Percentiles rank a stretch among this genome's conserved stretches.
phyloP scores from a whole-genome alignment of 2,888 invertebrate genomes.

The Pachymerium ferrugineum region DNA sequence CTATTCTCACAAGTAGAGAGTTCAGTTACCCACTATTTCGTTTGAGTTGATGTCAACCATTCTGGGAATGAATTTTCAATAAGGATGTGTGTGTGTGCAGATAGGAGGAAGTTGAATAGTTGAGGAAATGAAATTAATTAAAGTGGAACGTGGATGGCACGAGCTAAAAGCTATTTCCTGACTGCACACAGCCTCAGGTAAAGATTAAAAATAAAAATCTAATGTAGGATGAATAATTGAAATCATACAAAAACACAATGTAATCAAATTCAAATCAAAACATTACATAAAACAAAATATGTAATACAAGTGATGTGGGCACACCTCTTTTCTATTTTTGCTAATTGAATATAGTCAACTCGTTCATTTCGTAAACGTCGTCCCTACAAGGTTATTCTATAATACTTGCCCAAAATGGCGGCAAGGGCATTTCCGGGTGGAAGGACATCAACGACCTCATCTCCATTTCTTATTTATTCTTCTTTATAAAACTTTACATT shows the following conservation, averaged over 20 bases:
- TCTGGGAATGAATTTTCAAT: constrained; percentile 15
- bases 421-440: constrained; percentile 4
- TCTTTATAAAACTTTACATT: not conserved
- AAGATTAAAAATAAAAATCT: not conserved
- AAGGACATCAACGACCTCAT: constrained; percentile 19
- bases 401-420: constrained; percentile 19
- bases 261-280: not conserved
- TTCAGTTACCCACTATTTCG: not conserved
- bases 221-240: constrained; percentile 1
- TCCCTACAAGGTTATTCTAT: not conserved
- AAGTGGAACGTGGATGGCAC: constrained; percentile 27
- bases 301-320: not conserved
- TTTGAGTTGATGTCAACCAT: not conserved
- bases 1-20: not conserved
- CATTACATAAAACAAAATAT: not conserved
- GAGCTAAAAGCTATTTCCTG: constrained; percentile 11
- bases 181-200: not conserved
- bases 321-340: too few relatives aligned
- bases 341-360: not conserved
- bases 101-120: not conserved
- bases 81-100: not conserved
- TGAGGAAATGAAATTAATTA: constrained; percentile 19
- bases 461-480: not conserved
- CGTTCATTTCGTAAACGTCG: too few relatives aligned
- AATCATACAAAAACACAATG: not conserved